phyloP scores from a whole-genome alignment of 2,797 vertebrate species.

The Lerista edwardsae region DNA sequence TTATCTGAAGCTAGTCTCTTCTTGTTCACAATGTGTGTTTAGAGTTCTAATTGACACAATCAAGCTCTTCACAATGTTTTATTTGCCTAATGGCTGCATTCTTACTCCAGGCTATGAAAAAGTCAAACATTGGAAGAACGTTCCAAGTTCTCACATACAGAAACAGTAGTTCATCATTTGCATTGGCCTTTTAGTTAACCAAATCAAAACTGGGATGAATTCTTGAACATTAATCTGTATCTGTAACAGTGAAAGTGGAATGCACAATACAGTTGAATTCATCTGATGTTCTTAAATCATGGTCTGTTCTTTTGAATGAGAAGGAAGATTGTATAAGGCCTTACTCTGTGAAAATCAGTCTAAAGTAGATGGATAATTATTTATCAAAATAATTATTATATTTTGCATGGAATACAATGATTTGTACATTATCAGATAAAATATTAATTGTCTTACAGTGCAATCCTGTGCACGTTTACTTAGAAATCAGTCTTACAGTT shows the following conservation, averaged over 20 bases:
- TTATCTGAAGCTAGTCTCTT: conserved; percentile 7
- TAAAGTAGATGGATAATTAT: background rate
- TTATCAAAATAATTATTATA: background rate
- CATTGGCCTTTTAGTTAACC: background rate
- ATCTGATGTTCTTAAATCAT: background rate
- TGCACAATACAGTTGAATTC: background rate
- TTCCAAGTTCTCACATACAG: background rate
- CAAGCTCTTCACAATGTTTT: background rate
- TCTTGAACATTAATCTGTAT: background rate
- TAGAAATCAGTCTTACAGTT: background rate
- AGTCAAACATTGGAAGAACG: background rate
- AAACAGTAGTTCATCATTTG: background rate
- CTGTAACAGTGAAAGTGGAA: background rate
- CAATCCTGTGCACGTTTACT: background rate
- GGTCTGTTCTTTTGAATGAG: background rate
- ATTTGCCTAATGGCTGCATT: background rate
- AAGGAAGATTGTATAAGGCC: conserved; percentile 8
- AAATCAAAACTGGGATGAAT: background rate
- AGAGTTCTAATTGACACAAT: background rate
- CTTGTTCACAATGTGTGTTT: background rate
- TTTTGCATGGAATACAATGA: conserved; percentile 17
- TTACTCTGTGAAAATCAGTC: background rate
- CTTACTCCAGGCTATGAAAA: background rate
- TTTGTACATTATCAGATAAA: background rate
- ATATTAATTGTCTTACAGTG: background rate